These are phyloP conservation scores for Peromyscus melanophrys DNA, from an alignment of 2,797 vertebrate species.

Conservation along the genomic window DNA sequence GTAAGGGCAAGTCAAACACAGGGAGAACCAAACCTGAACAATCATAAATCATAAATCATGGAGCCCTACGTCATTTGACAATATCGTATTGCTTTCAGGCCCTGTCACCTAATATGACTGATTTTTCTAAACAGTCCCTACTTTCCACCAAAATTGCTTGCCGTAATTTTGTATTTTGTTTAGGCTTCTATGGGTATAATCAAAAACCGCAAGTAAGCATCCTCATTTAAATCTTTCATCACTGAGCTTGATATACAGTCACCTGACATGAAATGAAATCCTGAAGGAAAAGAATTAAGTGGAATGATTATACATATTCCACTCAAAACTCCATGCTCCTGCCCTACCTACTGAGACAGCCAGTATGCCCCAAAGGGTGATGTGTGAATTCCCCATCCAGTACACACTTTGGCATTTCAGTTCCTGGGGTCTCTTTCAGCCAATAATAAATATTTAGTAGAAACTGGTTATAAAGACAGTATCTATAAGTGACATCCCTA, in stretches of 20 bases:
- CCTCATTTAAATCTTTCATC: conserved; percentile 27
- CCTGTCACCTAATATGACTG: neutral
- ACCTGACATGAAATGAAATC: conserved; percentile 11
- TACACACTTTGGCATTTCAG: neutral
- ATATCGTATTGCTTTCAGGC: neutral
- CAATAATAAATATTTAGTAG: conserved; percentile 9
- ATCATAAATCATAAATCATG: neutral
- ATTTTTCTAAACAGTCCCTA: conserved; percentile 22
- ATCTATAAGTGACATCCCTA: neutral
- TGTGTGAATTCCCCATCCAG: neutral
- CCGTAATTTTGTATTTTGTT: neutral
- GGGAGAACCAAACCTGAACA: neutral
- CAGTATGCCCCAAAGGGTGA: neutral
- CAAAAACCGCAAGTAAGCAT: neutral
- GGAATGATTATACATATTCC: neutral
- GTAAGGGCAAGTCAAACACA: neutral
- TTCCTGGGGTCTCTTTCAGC: neutral
- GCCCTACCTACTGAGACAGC: neutral
- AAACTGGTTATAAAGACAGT: conserved; percentile 54
- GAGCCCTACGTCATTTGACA: neutral
- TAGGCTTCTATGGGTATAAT: conserved; percentile 6
- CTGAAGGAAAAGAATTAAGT: neutral
- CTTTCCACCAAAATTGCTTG: neutral
- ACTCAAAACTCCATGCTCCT: neutral
- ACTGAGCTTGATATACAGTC: neutral